phyloP scores from a whole-genome alignment of 1,140 invertebrate species.

The Linepithema humile region DNA sequence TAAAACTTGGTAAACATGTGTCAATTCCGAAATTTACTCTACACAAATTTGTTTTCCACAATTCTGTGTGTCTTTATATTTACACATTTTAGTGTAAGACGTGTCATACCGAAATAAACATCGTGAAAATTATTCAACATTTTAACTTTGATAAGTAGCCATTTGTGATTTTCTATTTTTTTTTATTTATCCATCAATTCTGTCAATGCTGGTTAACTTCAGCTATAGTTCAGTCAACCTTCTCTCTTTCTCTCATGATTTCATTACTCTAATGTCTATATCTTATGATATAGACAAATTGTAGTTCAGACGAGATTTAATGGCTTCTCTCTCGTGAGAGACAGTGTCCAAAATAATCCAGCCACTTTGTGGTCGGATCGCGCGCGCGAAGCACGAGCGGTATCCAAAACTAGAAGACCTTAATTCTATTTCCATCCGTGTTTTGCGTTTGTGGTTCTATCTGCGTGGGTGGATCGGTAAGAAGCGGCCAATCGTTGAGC shows the following conservation, averaged over 20 bases:
- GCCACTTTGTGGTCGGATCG: conserved; percentile 28
- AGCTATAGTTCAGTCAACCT: neutral
- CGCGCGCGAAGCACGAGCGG: conserved; percentile 13
- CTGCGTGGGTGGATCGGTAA: conserved; percentile 63
- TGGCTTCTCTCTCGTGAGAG: neutral
- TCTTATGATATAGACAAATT: neutral
- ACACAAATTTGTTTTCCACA: too few species aligned
- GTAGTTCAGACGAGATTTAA: neutral
- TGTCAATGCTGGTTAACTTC: neutral
- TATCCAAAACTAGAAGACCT: conserved; percentile 51
- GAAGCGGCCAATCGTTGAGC: conserved; percentile 50
- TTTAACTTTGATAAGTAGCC: neutral
- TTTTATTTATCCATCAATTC: neutral
- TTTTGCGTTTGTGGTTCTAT: conserved; percentile 30
- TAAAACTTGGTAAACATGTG: neutral
- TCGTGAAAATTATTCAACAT: neutral
- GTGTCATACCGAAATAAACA: neutral
- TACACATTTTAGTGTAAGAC: too few species aligned
- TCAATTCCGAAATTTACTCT: neutral
- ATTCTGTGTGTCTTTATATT: too few species aligned
- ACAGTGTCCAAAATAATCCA: conserved; percentile 39
- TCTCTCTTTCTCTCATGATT: neutral
- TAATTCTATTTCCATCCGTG: conserved; percentile 63
- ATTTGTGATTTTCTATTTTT: too few species aligned
- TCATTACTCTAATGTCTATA: neutral